Evolutionary conservation across 64 coral and sea anemone genomes (phyloP).

Genomic region (Astreopora myriophthalma): DNA sequence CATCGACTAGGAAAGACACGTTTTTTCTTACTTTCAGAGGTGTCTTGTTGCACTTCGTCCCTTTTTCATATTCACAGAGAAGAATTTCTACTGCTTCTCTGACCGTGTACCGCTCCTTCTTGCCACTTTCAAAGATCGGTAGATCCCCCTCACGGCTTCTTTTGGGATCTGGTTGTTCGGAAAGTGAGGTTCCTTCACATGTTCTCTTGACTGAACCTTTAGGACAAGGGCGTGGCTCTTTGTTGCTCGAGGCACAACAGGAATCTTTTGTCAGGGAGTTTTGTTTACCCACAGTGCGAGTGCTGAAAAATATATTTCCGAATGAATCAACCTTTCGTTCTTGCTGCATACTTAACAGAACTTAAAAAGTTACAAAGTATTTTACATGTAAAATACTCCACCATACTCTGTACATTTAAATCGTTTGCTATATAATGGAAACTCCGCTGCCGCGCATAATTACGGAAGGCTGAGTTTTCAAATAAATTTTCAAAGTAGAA

Average conservation of each 20-base stretch:
- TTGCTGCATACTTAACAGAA: neutral
- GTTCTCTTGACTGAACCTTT: neutral
- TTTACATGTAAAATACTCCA: neutral
- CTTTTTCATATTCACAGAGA: neutral
- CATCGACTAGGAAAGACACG: constrained; percentile 28
- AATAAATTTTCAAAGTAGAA: neutral
- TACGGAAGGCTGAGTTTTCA: neutral
- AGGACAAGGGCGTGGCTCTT: neutral
- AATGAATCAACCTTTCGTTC: neutral
- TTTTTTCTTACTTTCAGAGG: constrained; percentile 30
- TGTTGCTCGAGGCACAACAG: neutral
- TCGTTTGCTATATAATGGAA: neutral
- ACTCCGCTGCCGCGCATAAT: neutral
- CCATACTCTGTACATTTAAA: neutral
- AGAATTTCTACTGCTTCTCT: constrained; percentile 7
- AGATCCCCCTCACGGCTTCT: neutral
- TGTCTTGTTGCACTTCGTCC: neutral
- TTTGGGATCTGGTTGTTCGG: neutral
- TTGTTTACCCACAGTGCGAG: neutral
- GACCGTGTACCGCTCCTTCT: neutral
- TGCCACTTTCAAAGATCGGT: constrained; percentile 4
- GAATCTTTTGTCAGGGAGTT: neutral
- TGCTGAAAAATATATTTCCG: neutral
- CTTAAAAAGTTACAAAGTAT: neutral
- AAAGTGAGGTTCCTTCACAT: neutral